A percentile compares a stretch with the other conserved stretches of the same genome.
These are phyloP conservation scores for Platycercus adscitus DNA, from an alignment of 2,113 vertebrate species.

Conservation along the genomic window DNA sequence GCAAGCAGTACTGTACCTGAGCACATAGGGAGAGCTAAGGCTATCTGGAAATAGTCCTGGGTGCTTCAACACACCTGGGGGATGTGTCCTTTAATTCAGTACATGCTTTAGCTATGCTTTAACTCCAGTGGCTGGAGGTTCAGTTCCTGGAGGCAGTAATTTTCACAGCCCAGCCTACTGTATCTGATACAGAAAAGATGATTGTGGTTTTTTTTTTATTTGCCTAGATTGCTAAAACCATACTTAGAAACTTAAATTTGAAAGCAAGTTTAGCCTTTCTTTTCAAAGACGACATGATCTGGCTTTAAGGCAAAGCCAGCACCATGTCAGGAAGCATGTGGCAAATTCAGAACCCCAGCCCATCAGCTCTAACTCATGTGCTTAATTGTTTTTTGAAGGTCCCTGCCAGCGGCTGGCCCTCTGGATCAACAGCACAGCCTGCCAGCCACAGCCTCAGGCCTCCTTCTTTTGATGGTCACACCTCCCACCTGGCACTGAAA, in stretches of 20 bases:
- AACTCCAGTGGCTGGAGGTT: background rate
- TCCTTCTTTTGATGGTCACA: background rate
- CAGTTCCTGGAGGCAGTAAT: background rate
- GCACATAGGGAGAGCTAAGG: background rate
- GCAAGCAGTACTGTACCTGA: background rate
- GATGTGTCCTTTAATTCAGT: background rate
- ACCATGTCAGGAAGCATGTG: background rate
- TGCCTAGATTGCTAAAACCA: background rate
- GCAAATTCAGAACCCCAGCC: background rate
- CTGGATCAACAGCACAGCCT: background rate
- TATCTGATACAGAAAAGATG: background rate
- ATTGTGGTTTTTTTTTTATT: background rate
- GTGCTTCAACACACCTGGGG: background rate
- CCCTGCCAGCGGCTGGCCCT: background rate
- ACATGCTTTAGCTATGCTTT: background rate
- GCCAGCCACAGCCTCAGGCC: background rate
- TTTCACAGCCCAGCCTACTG: background rate
- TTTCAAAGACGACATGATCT: background rate
- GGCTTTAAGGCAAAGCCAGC: background rate
- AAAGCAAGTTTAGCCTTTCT: background rate
- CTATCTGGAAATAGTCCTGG: background rate
- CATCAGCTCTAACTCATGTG: background rate
- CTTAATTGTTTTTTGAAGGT: background rate
- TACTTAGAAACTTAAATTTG: background rate
- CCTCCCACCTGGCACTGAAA: conserved; percentile 16